Evolutionary conservation across 2,888 invertebrate species (phyloP).

Genomic region (Xanthia togata): DNA sequence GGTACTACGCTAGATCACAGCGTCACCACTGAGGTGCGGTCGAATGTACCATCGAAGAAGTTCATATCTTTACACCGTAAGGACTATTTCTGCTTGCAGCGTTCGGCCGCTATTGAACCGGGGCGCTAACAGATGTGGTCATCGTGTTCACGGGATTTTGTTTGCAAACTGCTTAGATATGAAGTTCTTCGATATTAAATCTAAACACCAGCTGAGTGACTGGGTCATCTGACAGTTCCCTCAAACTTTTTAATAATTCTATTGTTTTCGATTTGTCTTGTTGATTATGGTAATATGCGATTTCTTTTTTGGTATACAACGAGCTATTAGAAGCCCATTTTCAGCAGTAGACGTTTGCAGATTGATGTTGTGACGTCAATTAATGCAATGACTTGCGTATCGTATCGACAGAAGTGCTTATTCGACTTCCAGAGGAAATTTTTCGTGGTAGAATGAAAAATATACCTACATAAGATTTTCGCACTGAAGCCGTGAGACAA

Average conservation of each 20-base stretch:
- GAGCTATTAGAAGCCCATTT: background rate
- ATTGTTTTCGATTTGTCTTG: slow-evolving; percentile 16
- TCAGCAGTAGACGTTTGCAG: background rate
- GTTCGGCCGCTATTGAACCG: no score
- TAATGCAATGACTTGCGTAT: slow-evolving; percentile 7
- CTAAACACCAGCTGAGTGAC: background rate
- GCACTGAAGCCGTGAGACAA: background rate
- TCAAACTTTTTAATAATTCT: background rate
- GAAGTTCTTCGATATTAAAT: no score
- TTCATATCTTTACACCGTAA: no score
- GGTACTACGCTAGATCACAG: no score
- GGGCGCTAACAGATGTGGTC: no score
- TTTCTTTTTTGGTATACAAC: slow-evolving; percentile 2
- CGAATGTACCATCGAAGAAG: no score
- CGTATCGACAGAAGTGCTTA: background rate
- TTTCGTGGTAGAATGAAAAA: background rate
- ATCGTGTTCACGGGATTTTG: no score
- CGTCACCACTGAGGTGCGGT: no score
- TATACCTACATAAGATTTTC: background rate
- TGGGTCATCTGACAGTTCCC: background rate
- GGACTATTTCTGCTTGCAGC: no score
- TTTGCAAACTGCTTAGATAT: no score
- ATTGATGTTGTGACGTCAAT: slow-evolving; percentile 26
- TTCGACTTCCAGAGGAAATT: background rate
- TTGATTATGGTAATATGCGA: slow-evolving; percentile 13